phyloP scores from a whole-genome alignment of 2,797 vertebrate species.

The Brachyalestes nurse region DNA sequence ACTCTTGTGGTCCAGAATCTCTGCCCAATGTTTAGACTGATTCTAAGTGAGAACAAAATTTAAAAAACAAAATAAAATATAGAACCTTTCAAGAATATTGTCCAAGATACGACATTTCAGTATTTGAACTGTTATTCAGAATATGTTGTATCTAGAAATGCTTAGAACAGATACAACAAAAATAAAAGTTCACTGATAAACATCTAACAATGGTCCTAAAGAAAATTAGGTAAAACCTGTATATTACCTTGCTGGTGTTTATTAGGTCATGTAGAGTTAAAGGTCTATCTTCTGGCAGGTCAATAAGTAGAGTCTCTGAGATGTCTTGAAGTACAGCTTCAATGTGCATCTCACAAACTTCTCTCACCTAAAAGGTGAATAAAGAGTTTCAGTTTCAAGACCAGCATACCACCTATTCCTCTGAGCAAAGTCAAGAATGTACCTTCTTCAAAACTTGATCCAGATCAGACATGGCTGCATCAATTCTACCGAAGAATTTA shows the following conservation, averaged over 20 bases:
- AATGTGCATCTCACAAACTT: constrained; percentile 78
- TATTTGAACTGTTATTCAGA: too few relatives aligned
- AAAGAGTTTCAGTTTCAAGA: background rate
- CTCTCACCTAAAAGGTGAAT: constrained; percentile 68
- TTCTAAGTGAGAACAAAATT: constrained; percentile 64
- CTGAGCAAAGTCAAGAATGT: constrained; percentile 34
- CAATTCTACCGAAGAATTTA: constrained; percentile 80
- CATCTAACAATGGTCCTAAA: background rate
- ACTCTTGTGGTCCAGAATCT: constrained; percentile 77
- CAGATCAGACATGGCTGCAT: constrained; percentile 75
- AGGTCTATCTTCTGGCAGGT: constrained; percentile 71
- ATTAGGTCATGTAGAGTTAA: constrained; percentile 74
- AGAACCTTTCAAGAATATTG: too few relatives aligned
- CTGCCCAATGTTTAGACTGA: constrained; percentile 73
- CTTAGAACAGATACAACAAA: background rate
- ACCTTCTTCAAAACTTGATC: constrained; percentile 81
- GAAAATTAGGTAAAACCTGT: too few relatives aligned
- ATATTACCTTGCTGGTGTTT: constrained; percentile 75
- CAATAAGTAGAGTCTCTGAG: constrained; percentile 76
- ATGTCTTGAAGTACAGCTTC: constrained; percentile 79
- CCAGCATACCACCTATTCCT: background rate
- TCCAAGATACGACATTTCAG: too few relatives aligned
- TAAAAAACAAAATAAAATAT: background rate
- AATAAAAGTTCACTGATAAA: background rate
- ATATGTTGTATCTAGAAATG: too few relatives aligned